Evolutionary conservation across 2,113 vertebrate genomes (phyloP).

Genomic region (Phyllostomus hastatus): DNA sequence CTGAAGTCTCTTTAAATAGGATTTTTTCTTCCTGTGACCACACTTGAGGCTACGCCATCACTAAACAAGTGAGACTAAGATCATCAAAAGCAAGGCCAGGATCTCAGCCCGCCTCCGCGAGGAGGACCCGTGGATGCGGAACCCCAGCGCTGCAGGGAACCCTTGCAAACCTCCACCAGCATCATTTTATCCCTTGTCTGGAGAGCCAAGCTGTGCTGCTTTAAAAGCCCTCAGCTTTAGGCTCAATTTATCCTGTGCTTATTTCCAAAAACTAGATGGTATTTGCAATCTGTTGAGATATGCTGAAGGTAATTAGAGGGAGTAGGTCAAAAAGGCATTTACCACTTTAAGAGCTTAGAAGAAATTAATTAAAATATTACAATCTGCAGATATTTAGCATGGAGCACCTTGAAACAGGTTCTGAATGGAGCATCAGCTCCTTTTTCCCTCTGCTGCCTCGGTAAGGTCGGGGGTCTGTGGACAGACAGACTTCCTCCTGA

Average conservation of each 20-base stretch:
- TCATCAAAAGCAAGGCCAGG: neutral
- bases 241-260: slow-evolving; percentile 78
- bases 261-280: slow-evolving; percentile 75
- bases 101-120: neutral
- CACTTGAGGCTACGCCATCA: neutral
- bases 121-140: slow-evolving; percentile 4
- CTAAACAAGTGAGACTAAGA: neutral
- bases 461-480: neutral
- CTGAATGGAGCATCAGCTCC: neutral
- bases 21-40: too few species aligned
- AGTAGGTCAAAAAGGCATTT: slow-evolving; percentile 71
- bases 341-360: slow-evolving; percentile 72
- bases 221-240: slow-evolving; percentile 76
- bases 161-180: slow-evolving; percentile 53
- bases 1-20: neutral
- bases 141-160: slow-evolving; percentile 34
- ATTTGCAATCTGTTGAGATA: slow-evolving; percentile 69
- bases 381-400: slow-evolving; percentile 71
- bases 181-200: slow-evolving; percentile 59
- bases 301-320: slow-evolving; percentile 58
- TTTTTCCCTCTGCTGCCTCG: neutral
- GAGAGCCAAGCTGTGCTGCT: slow-evolving; percentile 71
- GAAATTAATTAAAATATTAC: slow-evolving; percentile 78
- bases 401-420: slow-evolving; percentile 6
- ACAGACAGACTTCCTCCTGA: neutral